phyloP scores from a whole-genome alignment of 2,113 vertebrate species.

The Pardalotus punctatus region DNA sequence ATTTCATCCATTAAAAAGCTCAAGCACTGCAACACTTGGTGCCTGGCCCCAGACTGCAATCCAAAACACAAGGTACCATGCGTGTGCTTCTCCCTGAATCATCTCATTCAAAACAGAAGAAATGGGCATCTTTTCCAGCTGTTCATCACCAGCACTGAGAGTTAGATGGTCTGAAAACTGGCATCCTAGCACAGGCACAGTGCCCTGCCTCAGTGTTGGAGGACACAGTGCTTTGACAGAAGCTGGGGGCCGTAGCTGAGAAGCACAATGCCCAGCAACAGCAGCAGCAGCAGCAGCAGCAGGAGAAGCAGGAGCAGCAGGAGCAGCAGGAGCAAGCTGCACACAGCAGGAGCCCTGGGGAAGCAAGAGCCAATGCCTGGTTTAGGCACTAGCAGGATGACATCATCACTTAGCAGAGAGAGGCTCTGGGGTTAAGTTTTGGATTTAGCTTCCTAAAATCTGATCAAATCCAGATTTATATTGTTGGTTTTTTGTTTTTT shows the following conservation, averaged over 20 bases:
- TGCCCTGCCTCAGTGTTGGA: background rate
- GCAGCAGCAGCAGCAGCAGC: background rate
- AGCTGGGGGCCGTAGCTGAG: background rate
- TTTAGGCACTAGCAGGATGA: background rate
- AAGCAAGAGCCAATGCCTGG: background rate
- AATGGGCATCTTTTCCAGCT: background rate
- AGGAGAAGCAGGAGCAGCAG: background rate
- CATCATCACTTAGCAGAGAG: background rate
- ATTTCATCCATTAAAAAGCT: background rate
- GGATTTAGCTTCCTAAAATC: background rate
- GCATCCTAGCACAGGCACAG: rapidly evolving
- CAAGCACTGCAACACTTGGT: background rate
- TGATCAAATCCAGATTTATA: background rate
- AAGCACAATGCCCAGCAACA: background rate
- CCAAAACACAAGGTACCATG: background rate
- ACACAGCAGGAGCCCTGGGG: background rate
- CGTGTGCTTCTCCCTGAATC: background rate
- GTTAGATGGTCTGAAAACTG: background rate
- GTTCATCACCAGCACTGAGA: background rate
- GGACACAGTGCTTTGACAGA: background rate
- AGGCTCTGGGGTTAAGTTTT: background rate
- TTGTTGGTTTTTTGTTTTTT: background rate
- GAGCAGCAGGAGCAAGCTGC: background rate
- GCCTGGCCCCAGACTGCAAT: background rate
- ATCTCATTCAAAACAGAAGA: background rate